A percentile compares a stretch with the other conserved stretches of the same genome.
phyloP scores from a whole-genome alignment of 2,797 vertebrate genomes.

The Gallinago nigripennis region DNA sequence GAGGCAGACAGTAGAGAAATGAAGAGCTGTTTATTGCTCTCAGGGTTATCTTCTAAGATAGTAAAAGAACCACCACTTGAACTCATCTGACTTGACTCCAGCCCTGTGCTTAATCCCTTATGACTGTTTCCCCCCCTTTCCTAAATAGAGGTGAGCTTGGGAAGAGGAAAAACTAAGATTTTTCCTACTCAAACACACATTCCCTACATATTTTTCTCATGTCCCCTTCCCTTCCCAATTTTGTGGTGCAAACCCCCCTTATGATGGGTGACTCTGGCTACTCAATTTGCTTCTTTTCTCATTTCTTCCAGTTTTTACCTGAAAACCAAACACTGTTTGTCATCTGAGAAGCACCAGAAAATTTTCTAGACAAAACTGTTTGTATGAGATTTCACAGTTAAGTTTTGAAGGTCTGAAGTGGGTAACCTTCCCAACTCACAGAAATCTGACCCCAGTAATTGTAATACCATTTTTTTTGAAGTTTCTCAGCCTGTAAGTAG shows the following conservation, averaged over 20 bases:
- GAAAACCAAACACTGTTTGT: background rate
- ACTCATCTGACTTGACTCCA: background rate
- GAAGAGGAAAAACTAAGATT: background rate
- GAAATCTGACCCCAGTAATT: constrained; percentile 34
- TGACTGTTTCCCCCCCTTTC: background rate
- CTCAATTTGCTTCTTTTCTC: background rate
- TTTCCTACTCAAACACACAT: background rate
- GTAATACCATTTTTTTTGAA: background rate
- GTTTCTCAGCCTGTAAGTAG: background rate
- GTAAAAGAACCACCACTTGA: constrained; percentile 31
- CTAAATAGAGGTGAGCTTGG: background rate
- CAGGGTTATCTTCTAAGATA: constrained; percentile 27
- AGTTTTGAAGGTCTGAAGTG: constrained; percentile 17
- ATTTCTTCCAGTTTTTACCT: background rate
- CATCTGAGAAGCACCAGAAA: constrained; percentile 3
- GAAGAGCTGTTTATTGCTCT: constrained; percentile 21
- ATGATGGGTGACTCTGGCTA: background rate
- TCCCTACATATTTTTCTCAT: background rate
- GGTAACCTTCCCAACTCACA: background rate
- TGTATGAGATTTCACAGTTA: constrained; percentile 27
- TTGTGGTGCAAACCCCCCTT: background rate
- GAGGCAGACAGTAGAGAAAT: constrained; percentile 6
- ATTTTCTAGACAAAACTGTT: constrained; percentile 47
- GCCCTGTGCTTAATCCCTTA: background rate
- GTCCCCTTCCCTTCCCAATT: accelerated